Evolutionary conservation across 2,113 vertebrate species (phyloP), one percentile per base, ranked within the genome.

Genomic region (Crotophaga sulcirostris): DNA sequence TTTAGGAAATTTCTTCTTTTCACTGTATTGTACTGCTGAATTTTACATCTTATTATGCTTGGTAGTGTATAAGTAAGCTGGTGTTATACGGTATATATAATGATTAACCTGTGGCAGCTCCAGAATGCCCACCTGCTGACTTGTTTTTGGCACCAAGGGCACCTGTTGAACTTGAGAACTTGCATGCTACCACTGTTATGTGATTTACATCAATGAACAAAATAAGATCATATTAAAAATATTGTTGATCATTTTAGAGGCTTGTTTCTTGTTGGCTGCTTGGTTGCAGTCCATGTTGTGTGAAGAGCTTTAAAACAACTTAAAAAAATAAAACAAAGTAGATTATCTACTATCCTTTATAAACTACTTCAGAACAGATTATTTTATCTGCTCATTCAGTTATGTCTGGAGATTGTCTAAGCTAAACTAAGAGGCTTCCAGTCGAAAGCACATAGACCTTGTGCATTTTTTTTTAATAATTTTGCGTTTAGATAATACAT

Each of bases 81-180:
- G 31, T 77, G 6, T 90, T 96, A 73, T 58, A 62, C 0, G 1
- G 44, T 60, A 23, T 44, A 67, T 56, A 29, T 95, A 96, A 96
- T 96, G 55, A 95, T 97, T 96, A 96, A 97, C 86, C 68, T 54
- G 60, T 62, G 68, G 26, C 54, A 88, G 89, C 58, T 90, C 58
- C 47, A 91, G 62, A 78, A 84, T 74, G 75, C 45, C 8, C 86
- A 60, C 52, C 67, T 87, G 80, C 49, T 93, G 60, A 93, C 78
- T 75, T 58, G 17, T 16, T 55, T 89, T 68, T 73, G 45, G 47
- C 40, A 80, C 14, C 13, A 77, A 34, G 18, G 28, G 18, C 60
- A n/a, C n/a, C 47, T 62, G 8, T 55, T 76, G 60, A 83, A 73
- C 74, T 76, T 89, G 34, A 52, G 56, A 89, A 87, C 28, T 83